Base-by-base conservation (phyloP, 2,888 invertebrate species). In the Ditylenchus weischeri region DNA sequence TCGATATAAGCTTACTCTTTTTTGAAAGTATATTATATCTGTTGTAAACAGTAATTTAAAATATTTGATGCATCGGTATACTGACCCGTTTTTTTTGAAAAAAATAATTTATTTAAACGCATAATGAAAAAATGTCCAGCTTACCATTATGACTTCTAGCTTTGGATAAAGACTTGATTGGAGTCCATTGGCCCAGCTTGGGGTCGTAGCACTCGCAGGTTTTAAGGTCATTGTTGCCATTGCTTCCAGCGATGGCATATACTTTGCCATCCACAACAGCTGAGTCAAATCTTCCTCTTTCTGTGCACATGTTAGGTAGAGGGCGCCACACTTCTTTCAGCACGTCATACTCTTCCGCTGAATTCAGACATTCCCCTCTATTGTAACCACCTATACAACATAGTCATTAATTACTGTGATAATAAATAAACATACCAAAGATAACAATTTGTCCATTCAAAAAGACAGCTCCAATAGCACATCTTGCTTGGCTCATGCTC, bases 221-320 rank as follows among this genome's bases (percentile, higher is more conserved):
- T 76, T 88, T 88, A 76, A 92, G 86, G 84, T 92, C 92, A 15
- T 88, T 88, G 72, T 89, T 89, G 0, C 92, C 92, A 85, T 91
- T 90, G 77, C 90, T 90, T 49, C 86, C 86, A n/a, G 91, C 91
- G 61, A 90, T 86, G 49, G 89, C 90, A 69, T 78, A 82, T 29
- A 82, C 66, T 64, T 76, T 75, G 74, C 87, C 88, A 59, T 87
- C 86, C 15, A 90, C 85, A 50, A 88, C 88, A 19, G 90, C 89
- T 49, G 90, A 88, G 77, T 90, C 89, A 85, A 91, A 90, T 38
- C 92, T 87, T 0, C 91, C 91, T 69, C 92, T 86, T 67, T 89
- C 88, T 72, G 88, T 87, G 65, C 87, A 87, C 91, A 92, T 90
- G 72, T 87, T 87, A 0, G 89, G 87, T 79, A 90, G 84, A 35